A percentile compares a stretch with the other conserved stretches of the same genome.
Evolutionary conservation across 2,113 vertebrate species (phyloP).

Genomic region (Dissostichus mawsoni): DNA sequence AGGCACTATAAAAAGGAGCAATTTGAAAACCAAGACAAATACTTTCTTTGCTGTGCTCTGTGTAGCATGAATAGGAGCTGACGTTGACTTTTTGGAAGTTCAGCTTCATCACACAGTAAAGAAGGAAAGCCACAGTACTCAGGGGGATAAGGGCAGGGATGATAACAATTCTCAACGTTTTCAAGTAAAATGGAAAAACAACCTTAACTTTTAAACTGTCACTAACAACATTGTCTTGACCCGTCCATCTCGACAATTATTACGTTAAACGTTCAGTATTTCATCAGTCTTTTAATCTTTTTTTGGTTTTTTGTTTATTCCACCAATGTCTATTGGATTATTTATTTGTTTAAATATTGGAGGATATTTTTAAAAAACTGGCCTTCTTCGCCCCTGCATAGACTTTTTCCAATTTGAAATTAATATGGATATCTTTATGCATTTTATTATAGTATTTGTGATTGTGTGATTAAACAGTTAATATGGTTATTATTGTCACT

Average conservation of each 20-base stretch:
- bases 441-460: background rate
- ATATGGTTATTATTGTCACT: background rate
- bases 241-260: background rate
- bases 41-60: background rate
- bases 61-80: conserved; percentile 7
- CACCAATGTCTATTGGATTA: background rate
- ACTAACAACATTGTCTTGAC: background rate
- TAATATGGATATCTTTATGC: background rate
- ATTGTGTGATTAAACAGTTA: background rate
- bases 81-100: background rate
- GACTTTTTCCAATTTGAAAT: background rate
- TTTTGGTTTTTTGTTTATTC: background rate
- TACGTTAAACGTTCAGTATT: background rate
- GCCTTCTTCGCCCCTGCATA: background rate
- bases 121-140: background rate
- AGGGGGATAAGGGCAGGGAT: background rate
- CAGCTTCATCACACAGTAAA: conserved; percentile 14
- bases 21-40: background rate
- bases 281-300: background rate
- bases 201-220: background rate
- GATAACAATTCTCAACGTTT: background rate
- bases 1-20: background rate
- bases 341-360: no score
- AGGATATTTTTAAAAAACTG: no score
- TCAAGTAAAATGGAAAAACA: background rate